Conservation (phyloP, 2,113 vertebrate species). For the Nibea coibor region DNA sequence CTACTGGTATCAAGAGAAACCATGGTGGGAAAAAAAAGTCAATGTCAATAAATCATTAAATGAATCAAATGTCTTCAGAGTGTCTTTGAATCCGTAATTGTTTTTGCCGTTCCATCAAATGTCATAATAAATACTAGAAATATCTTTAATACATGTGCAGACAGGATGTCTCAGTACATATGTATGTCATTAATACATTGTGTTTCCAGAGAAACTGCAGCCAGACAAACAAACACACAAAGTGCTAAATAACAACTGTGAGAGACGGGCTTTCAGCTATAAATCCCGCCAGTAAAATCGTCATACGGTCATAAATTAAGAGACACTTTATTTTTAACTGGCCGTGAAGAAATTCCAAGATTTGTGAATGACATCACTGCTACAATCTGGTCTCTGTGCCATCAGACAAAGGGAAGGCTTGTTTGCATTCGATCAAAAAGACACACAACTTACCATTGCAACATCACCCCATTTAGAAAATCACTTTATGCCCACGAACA, state of each 20-base stretch:
- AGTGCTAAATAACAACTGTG: not conserved
- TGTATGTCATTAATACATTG: not conserved
- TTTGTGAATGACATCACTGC: not conserved
- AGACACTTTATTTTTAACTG: not conserved
- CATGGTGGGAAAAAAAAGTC: conserved; percentile 77
- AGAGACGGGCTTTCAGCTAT: not conserved
- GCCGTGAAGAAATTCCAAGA: not conserved
- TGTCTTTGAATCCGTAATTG: conserved; percentile 41
- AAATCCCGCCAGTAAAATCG: not conserved
- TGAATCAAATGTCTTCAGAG: conserved; percentile 57
- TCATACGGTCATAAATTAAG: not conserved
- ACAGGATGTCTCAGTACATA: not conserved
- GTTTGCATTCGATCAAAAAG: not conserved
- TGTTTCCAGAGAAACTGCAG: not conserved
- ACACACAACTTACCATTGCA: not conserved
- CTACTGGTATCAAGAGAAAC: conserved; percentile 82
- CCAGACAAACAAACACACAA: not conserved
- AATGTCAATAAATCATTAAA: conserved; percentile 87
- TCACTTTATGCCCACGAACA: not conserved
- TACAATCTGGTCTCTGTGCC: conserved; percentile 4
- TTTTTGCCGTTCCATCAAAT: not conserved
- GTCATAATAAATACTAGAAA: not conserved
- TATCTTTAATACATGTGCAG: not conserved
- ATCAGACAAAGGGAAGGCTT: not conserved
- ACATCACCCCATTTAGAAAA: not conserved